These are phyloP conservation scores for Anthopleura sola DNA, from an alignment of 64 coral and sea anemone genomes.

Conservation along the genomic window DNA sequence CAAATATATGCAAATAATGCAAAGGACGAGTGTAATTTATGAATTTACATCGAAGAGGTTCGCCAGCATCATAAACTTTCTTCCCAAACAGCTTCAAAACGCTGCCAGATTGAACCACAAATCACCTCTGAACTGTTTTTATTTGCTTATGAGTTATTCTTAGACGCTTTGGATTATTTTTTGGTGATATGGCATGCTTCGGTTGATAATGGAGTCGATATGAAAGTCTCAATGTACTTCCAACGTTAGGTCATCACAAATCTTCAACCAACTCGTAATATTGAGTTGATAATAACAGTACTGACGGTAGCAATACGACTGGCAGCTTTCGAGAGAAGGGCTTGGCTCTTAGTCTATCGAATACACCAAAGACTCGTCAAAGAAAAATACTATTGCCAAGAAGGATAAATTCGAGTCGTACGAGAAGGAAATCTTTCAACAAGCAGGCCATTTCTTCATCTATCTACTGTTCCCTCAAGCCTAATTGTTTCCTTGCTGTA, in stretches of 20 bases:
- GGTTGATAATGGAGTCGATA: constrained; percentile 8
- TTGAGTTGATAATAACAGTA: background rate
- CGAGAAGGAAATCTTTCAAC: background rate
- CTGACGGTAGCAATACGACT: background rate
- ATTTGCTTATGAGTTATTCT: background rate
- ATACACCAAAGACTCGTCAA: background rate
- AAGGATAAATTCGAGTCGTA: background rate
- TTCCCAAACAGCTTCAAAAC: background rate
- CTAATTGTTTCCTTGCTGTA: background rate
- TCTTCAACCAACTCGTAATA: background rate
- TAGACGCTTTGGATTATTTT: background rate
- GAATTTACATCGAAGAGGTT: constrained; percentile 2
- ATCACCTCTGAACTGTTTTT: background rate
- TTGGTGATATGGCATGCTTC: background rate
- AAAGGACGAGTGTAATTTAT: background rate
- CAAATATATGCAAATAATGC: background rate
- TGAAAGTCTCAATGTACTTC: background rate
- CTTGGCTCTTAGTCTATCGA: background rate
- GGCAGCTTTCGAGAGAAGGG: background rate
- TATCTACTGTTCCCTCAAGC: background rate
- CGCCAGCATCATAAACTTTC: background rate
- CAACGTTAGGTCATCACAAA: background rate
- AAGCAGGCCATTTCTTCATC: constrained; percentile 1
- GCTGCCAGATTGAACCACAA: background rate
- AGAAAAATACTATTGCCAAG: background rate